Evolutionary conservation across 1,140 invertebrate genomes (phyloP), one percentile per base, ranked within the genome.

Genomic region (Aethina tumida): DNA sequence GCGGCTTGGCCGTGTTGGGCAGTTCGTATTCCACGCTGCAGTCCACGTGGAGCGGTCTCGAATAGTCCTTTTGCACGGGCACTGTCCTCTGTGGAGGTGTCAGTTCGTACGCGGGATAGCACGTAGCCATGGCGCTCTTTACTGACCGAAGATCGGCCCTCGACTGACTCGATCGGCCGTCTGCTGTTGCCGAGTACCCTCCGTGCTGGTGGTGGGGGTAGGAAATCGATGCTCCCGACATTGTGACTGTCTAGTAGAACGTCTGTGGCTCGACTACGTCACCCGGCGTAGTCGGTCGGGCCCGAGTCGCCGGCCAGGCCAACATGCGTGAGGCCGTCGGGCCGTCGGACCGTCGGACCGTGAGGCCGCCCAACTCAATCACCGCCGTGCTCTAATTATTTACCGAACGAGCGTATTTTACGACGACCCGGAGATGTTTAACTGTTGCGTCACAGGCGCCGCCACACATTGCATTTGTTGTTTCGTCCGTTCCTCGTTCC

Each of bases 21-120:
- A 86, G 66, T 64, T 85, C 82, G 68, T 85, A 86, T 63, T 86
- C 82, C 39, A 85, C 81, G 67, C 81, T 84, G 66, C 82, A 84
- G 61, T 85, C 82, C 45, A 85, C 82, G 65, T 82, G 79, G 56
- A 86, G 67, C 41, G 82, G 81, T 55, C 79, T 72, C 52, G 74
- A 78, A 64, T 81, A 85, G 62, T 86, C 81, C 64, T 80, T 80
- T 53, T 69, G 66, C 32, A 67, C 62, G 43, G 60, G 48, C 36
- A 51, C 47, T 42, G 47, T 50, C 40, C 53, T 50, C 43, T 49
- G 52, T 25, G 51, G 51, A 27, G 51, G 43, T 17, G 41, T 26
- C 24, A 56, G 39, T 39, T 60, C 60, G 52, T 62, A 62, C 21
- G 55, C 42, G n/a, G 50, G 24, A 38, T 62, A 62, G 36, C 60